phyloP scores from a whole-genome alignment of 2,888 invertebrate species.

The Polyommatus iphigenia region DNA sequence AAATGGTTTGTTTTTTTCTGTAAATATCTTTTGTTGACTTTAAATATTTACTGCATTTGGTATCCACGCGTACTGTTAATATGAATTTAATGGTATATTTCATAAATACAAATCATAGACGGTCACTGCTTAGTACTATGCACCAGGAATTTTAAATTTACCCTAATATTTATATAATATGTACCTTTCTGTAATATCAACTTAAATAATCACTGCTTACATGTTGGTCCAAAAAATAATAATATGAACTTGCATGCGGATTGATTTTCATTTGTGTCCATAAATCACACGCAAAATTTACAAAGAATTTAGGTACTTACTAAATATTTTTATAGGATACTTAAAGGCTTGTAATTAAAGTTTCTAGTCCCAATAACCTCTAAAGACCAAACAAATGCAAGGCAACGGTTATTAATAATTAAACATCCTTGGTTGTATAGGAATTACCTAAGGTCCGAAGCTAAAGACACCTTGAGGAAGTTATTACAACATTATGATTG shows the following conservation, averaged over 20 bases:
- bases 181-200: too few species aligned
- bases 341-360: background rate
- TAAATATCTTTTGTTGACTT: background rate
- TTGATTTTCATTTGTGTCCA: background rate
- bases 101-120: background rate
- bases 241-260: background rate
- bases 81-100: background rate
- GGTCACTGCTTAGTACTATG: background rate
- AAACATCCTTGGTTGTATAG: background rate
- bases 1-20: conserved; percentile 4
- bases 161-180: background rate
- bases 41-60: background rate
- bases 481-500: conserved; percentile 2
- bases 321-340: background rate
- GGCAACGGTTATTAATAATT: background rate
- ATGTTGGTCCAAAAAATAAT: background rate
- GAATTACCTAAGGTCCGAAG: background rate
- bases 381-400: background rate
- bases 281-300: background rate
- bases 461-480: background rate
- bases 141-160: background rate
- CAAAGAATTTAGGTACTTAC: too few species aligned
- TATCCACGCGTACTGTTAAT: background rate
- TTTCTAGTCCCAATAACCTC: background rate
- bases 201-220: background rate